Evolutionary conservation across 2,113 vertebrate genomes (phyloP).

Genomic region (Gobio gobio): DNA sequence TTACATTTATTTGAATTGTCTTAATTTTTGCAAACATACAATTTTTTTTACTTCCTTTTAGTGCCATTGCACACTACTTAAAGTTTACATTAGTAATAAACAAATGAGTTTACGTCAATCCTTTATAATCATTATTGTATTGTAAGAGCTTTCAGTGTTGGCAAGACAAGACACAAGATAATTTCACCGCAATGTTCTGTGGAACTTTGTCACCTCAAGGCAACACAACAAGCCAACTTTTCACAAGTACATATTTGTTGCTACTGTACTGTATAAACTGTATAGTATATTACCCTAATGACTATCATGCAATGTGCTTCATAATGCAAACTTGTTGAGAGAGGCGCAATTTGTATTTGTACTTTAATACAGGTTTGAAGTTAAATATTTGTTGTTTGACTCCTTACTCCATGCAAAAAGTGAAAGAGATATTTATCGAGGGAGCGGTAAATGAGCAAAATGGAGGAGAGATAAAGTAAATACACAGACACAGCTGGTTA

Average conservation of each 20-base stretch:
- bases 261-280: not conserved
- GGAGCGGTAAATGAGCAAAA: not conserved
- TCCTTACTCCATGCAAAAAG: no score
- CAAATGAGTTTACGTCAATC: not conserved
- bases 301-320: not conserved
- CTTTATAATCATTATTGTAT: not conserved
- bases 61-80: no score
- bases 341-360: not conserved
- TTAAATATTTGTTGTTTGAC: slow-evolving; percentile 1
- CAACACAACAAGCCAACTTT: not conserved
- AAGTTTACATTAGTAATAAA: not conserved
- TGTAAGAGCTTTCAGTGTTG: not conserved
- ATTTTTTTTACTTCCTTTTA: no score
- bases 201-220: not conserved
- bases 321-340: not conserved
- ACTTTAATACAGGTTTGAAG: not conserved
- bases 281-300: not conserved
- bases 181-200: not conserved
- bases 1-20: no score
- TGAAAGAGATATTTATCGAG: not conserved
- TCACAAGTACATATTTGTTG: not conserved
- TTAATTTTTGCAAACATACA: no score
- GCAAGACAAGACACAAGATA: not conserved
- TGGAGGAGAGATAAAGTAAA: slow-evolving; percentile 19
- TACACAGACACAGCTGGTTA: not conserved